Evolutionary conservation across 2,797 vertebrate species (phyloP).

Genomic region (Miichthys miiuy): DNA sequence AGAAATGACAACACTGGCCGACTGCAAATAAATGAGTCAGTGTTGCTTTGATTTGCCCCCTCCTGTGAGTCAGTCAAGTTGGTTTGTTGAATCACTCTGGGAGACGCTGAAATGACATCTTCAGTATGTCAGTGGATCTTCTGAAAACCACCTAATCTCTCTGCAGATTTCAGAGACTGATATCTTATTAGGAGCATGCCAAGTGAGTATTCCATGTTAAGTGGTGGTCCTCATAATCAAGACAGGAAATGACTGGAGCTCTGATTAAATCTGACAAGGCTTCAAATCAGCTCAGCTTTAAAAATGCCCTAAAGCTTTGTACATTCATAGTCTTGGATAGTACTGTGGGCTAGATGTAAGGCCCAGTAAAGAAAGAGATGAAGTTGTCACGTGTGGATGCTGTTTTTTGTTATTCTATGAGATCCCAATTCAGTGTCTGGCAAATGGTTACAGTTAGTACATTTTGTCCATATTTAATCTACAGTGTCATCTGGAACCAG

Average conservation of each 20-base stretch:
- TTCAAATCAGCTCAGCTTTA: conserved; percentile 80
- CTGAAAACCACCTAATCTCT: conserved; percentile 53
- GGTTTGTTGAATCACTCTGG: conserved; percentile 37
- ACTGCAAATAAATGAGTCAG: conserved; percentile 3
- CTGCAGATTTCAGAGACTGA: conserved; percentile 62
- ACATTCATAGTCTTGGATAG: conserved; percentile 55
- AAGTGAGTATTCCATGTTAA: conserved; percentile 66
- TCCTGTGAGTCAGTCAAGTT: conserved; percentile 24
- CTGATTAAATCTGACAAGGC: conserved; percentile 82
- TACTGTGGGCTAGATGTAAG: conserved; percentile 51
- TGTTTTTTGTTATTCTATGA: conserved; percentile 25
- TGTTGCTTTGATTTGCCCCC: conserved; percentile 21
- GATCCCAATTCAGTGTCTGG: background rate
- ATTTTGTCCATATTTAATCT: conserved; percentile 21
- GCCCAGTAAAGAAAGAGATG: conserved; percentile 60
- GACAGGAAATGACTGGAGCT: conserved; percentile 62
- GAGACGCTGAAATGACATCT: conserved; percentile 36
- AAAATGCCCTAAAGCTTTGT: conserved; percentile 64
- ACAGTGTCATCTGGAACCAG: background rate
- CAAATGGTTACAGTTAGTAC: conserved; percentile 16
- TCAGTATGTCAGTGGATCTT: conserved; percentile 55
- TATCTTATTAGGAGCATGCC: conserved; percentile 59
- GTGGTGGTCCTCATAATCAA: conserved; percentile 75
- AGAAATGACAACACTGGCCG: background rate
- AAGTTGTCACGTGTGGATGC: conserved; percentile 38